Evolutionary conservation across 2,888 invertebrate species (phyloP), one percentile per base, ranked within the genome.

Genomic region (Rotaria magnacalcarata): DNA sequence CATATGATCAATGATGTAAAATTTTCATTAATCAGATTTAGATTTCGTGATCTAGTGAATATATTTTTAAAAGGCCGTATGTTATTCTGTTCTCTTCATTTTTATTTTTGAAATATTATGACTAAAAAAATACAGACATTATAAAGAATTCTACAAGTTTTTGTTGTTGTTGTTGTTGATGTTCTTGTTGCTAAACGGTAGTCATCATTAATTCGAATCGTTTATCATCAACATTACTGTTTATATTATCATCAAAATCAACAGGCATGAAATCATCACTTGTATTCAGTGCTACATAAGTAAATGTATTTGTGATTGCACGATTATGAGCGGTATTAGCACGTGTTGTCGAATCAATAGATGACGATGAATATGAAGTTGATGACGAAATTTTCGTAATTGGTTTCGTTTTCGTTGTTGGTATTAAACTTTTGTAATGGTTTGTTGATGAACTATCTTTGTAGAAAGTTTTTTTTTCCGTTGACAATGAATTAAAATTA

Each of bases 281-380:
- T 47, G 80, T 80, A n/a, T 14, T 47, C 16, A 80, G 24, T 80
- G 80, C 47, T 80, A 47, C 47, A 47, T 80, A 80, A n/a, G 80
- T 47, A 80, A 47, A 80, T 43, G 24, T 47, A 80, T 47, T 43
- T 43, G 47, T 47, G 11, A 24, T 10, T 3, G 47, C 43, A 19
- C 67, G 67, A 67, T 67, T 67, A 67, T 67, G 67, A 19, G 27
- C 67, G 14, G 67, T 67, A 67, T 67, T 67, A 34, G 19, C 67
- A 67, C 67, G 67, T 80, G 47, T 80, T 47, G 80, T 80, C 47
- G 80, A 80, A 47, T 80, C 80, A 80, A 80, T 80, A 2, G 80
- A 80, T 47, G 47, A 47, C 47, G 47, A 19, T 80, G 47, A 80
- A 80, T 47, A 24, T 24, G 80, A 80, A 80, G n/a, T 24, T n/a